phyloP scores from a whole-genome alignment of 2,888 invertebrate species.

The Plebejus melissa region DNA sequence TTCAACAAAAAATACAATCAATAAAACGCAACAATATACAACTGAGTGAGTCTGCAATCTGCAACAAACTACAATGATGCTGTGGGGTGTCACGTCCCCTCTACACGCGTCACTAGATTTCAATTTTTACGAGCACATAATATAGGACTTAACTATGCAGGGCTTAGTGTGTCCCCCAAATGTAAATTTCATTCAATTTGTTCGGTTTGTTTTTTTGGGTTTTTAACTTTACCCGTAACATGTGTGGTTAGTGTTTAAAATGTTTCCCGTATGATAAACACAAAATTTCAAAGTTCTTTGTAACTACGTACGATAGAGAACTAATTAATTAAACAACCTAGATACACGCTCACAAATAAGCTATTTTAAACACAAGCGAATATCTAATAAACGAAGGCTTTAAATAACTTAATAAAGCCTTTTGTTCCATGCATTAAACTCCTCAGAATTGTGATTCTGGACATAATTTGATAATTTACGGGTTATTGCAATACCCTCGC shows the following conservation, averaged over 20 bases:
- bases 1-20: not conserved
- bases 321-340: not conserved
- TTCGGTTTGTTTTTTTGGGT: not conserved
- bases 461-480: constrained; percentile 74
- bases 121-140: constrained; percentile 16
- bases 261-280: not conserved
- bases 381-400: not conserved
- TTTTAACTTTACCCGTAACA: not conserved
- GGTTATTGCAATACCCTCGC: constrained; percentile 64
- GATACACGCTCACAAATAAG: not conserved
- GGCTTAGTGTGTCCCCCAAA: constrained; percentile 4
- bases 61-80: constrained; percentile 2
- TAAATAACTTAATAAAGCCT: constrained; percentile 20
- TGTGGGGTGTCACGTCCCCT: constrained; percentile 23
- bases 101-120: constrained; percentile 13
- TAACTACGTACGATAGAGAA: not conserved
- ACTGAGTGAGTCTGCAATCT: constrained; percentile 3
- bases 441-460: constrained; percentile 36
- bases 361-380: not conserved
- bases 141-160: constrained; percentile 9
- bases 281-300: not conserved
- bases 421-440: constrained; percentile 16
- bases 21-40: not conserved
- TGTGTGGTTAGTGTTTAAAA: not conserved
- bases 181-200: constrained; percentile 15